Evolutionary conservation across 2,797 vertebrate species (phyloP).

Genomic region (Heteromormyrus szaboi): DNA sequence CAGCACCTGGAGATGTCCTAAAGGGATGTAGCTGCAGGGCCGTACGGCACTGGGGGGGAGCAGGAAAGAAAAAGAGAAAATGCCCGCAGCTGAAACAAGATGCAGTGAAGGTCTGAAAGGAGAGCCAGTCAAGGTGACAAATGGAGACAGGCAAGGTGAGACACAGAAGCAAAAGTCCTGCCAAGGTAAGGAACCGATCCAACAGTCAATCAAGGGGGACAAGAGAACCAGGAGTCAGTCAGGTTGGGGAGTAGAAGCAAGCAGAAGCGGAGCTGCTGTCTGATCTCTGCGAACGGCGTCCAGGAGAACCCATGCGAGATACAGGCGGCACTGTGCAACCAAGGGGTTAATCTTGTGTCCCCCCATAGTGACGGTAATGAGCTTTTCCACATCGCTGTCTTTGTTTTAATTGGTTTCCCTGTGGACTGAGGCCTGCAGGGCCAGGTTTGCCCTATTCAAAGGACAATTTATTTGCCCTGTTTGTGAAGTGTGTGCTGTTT

Average conservation of each 20-base stretch:
- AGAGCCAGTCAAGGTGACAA: neutral
- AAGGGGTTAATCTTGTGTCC: neutral
- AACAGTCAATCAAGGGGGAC: neutral
- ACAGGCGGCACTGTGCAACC: neutral
- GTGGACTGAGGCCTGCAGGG: neutral
- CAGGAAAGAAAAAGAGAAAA: neutral
- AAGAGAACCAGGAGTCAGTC: neutral
- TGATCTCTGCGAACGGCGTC: neutral
- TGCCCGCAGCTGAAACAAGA: neutral
- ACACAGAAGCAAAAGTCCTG: neutral
- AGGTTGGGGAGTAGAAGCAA: neutral
- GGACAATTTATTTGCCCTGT: constrained; percentile 2
- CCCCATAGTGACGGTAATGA: neutral
- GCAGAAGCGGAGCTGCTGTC: neutral
- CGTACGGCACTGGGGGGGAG: neutral
- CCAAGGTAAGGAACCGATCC: neutral
- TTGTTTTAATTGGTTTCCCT: constrained; percentile 1
- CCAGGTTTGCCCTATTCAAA: constrained; percentile 8
- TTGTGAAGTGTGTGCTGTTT: neutral
- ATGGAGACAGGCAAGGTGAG: neutral
- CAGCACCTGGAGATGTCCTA: neutral
- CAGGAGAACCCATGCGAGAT: neutral
- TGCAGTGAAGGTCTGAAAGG: neutral
- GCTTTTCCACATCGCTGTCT: neutral
- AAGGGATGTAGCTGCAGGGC: neutral